Evolutionary conservation across 1,140 invertebrate genomes (phyloP).

Genomic region (Psilanteris sp.): DNA sequence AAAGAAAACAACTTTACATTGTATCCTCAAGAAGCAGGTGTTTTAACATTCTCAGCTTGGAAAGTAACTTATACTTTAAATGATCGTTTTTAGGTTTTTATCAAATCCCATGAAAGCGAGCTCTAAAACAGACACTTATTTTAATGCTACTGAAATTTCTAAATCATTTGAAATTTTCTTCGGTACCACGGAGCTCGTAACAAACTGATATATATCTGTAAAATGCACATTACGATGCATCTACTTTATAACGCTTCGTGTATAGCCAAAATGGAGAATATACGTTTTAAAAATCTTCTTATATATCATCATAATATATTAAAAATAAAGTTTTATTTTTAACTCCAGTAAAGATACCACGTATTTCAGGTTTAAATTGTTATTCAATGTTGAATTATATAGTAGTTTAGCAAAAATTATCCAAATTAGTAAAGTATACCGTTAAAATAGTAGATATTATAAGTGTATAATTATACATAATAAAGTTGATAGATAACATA

Average conservation of each 20-base stretch:
- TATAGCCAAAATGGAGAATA: slow-evolving; percentile 25
- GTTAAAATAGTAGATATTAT: no score
- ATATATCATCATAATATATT: slow-evolving; percentile 22
- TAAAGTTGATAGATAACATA: no score
- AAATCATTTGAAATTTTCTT: slow-evolving; percentile 53
- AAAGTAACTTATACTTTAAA: slow-evolving; percentile 28
- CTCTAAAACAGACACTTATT: slow-evolving; percentile 22
- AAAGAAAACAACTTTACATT: slow-evolving; percentile 27
- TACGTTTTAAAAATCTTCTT: slow-evolving; percentile 20
- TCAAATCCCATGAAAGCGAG: slow-evolving; percentile 22
- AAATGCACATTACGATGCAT: slow-evolving; percentile 25
- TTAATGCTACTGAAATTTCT: slow-evolving; percentile 49
- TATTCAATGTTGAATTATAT: no score
- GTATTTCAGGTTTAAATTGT: no score
- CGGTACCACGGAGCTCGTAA: slow-evolving; percentile 25
- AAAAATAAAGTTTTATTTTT: slow-evolving; percentile 24
- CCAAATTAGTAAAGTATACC: no score
- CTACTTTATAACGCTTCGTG: slow-evolving; percentile 4
- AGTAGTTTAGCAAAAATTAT: no score
- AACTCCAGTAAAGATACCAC: no score
- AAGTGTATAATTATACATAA: no score
- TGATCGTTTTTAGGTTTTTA: slow-evolving; percentile 25
- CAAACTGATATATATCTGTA: slow-evolving; percentile 38
- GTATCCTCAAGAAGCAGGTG: no score
- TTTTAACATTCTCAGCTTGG: background rate